Base-by-base conservation (phyloP, 2,113 vertebrate species). In the Falco punctatus region DNA sequence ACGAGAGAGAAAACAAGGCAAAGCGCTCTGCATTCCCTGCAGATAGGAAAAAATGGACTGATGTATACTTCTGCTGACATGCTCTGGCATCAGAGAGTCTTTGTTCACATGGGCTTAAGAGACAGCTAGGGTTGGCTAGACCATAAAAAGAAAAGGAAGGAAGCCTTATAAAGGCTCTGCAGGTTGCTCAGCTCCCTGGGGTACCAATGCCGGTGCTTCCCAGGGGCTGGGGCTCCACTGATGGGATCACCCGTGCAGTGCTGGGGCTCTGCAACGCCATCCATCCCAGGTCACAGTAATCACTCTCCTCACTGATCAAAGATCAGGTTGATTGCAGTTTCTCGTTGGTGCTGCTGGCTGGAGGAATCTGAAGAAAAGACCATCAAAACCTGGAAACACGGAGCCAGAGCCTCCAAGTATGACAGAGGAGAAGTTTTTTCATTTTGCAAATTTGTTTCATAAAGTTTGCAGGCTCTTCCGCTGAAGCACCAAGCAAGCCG, bases 261-360 rank as follows among this genome's bases (percentile, higher is more conserved):
- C 20, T 10, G 28, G 48, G 26, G 35, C 18, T 75, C 27, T 10
- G 55, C 51, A 18, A 5, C 10, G 57, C 13, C 11, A 44, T 30
- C 55, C 27, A 2, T 10, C 27, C 48, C 2, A 0, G 27, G 42
- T 26, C 84, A 80, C 62, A 17, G n/a, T 2, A 0, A 38, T 9
- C 52, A 21, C 5, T 3, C 4, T 38, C 30, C 16, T 78, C 2
- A 0, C 27, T 6, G 21, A 38, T n/a, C 61, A 83, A 59, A 48
- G 32, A 26, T 26, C 40, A 9, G 42, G 23, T 16, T 16, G 30
- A 35, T 2, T 10, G 28, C n/a, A 30, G 5, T 8, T 55, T 44
- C 46, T 0, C 4, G 17, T 21, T 10, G 1, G 23, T 22, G 28
- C 38, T 52, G 15, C 61, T 69, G 28, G 35, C 27, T 35, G 18